These are phyloP conservation scores for Clistopyga incitator DNA, from an alignment of 2,888 invertebrate genomes.

Conservation along the genomic window DNA sequence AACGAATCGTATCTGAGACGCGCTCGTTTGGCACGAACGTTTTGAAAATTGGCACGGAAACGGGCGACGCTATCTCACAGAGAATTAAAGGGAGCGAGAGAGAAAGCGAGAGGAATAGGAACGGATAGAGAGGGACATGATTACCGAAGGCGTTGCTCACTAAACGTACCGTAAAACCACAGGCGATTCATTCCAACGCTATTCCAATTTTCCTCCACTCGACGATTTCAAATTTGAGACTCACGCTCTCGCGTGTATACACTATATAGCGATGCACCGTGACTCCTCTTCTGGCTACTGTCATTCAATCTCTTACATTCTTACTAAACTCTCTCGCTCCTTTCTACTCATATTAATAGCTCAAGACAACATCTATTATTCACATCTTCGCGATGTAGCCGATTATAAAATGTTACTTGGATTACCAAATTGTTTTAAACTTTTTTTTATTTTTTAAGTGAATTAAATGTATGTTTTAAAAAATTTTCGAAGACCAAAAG, in stretches of 20 bases:
- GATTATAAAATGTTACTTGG: neutral
- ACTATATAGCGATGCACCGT: neutral
- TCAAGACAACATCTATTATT: neutral
- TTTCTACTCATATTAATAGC: slow-evolving; percentile 23
- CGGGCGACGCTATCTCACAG: slow-evolving; percentile 55
- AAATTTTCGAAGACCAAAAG: too few species aligned
- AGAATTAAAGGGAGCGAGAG: slow-evolving; percentile 18
- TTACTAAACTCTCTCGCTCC: slow-evolving; percentile 28
- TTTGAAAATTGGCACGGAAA: slow-evolving; percentile 78
- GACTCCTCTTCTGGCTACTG: slow-evolving; percentile 36
- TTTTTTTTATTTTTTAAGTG: too few species aligned
- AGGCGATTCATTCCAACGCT: slow-evolving; percentile 65
- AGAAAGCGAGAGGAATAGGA: slow-evolving; percentile 13
- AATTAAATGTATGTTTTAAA: too few species aligned
- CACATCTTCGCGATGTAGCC: neutral
- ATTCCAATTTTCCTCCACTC: slow-evolving; percentile 23
- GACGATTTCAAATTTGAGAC: neutral
- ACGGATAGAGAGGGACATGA: slow-evolving; percentile 36
- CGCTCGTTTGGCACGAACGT: slow-evolving; percentile 74
- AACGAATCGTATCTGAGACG: slow-evolving; percentile 77
- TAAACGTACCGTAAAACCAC: slow-evolving; percentile 70
- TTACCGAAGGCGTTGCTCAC: slow-evolving; percentile 57
- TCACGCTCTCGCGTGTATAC: neutral
- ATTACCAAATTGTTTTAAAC: neutral
- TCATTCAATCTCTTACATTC: slow-evolving; percentile 41